Evolutionary conservation across 2,888 invertebrate species (phyloP).

Genomic region (Hemithea aestivaria): DNA sequence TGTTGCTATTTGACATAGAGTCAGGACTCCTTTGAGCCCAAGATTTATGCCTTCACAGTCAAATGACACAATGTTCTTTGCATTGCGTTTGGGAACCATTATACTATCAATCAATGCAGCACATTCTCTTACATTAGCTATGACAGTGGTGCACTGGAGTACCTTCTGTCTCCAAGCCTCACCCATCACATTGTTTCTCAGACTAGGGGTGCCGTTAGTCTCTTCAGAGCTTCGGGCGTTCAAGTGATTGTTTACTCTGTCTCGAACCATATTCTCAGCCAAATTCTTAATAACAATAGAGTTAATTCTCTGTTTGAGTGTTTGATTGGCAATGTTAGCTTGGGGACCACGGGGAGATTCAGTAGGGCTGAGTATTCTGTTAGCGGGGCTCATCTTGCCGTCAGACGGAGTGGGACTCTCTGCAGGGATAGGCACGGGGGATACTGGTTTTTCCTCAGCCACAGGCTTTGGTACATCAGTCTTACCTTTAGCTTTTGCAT

Average conservation of each 20-base stretch:
- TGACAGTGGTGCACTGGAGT: slow-evolving; percentile 89
- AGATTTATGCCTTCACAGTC: slow-evolving; percentile 97
- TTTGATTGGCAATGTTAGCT: slow-evolving; percentile 83
- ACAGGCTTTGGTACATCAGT: slow-evolving; percentile 74
- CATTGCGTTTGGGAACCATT: slow-evolving; percentile 76
- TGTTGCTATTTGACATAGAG: slow-evolving; percentile 91
- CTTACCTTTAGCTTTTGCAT: slow-evolving; percentile 67
- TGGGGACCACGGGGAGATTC: slow-evolving; percentile 73
- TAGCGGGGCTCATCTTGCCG: slow-evolving; percentile 63
- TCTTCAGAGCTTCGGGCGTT: slow-evolving; percentile 66
- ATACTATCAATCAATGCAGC: slow-evolving; percentile 87
- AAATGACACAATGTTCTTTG: slow-evolving; percentile 85
- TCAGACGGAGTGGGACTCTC: slow-evolving; percentile 71
- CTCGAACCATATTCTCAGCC: slow-evolving; percentile 87
- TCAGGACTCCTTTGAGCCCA: slow-evolving; percentile 92
- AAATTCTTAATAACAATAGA: slow-evolving; percentile 92
- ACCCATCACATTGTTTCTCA: slow-evolving; percentile 74
- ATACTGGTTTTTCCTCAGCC: slow-evolving; percentile 57
- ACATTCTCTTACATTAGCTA: slow-evolving; percentile 89
- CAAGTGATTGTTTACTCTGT: slow-evolving; percentile 69
- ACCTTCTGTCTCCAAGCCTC: slow-evolving; percentile 91
- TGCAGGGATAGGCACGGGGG: slow-evolving; percentile 57
- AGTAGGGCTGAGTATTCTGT: slow-evolving; percentile 73
- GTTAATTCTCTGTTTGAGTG: slow-evolving; percentile 92
- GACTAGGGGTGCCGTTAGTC: slow-evolving; percentile 62